These are phyloP conservation scores for Acronicta psi DNA, from an alignment of 2,888 invertebrate genomes.

Conservation along the genomic window DNA sequence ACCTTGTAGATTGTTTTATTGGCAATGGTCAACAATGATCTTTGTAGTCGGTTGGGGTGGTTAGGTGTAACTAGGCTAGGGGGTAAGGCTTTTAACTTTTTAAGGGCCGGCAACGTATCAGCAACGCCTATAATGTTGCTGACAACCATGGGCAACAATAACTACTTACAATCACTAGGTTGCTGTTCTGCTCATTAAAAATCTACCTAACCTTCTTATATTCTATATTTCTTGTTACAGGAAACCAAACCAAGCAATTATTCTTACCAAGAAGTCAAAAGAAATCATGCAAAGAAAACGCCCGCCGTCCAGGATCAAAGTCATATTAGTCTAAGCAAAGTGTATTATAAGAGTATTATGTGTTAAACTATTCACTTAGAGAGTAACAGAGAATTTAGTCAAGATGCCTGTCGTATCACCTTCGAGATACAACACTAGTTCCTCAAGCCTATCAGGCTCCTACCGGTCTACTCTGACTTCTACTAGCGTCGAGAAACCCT, in stretches of 20 bases:
- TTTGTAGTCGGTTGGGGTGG: too few species aligned
- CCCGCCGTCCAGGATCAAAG: constrained; percentile 78
- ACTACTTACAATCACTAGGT: too few species aligned
- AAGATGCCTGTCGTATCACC: constrained; percentile 90
- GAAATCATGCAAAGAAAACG: constrained; percentile 78
- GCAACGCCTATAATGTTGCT: too few species aligned
- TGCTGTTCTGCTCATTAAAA: too few species aligned
- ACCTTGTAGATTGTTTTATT: too few species aligned
- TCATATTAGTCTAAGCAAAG: constrained; percentile 43
- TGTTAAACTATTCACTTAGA: constrained; percentile 29
- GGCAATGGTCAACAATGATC: too few species aligned
- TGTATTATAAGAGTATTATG: constrained; percentile 54
- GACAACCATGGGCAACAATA: too few species aligned
- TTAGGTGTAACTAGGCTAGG: too few species aligned
- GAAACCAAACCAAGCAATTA: constrained; percentile 53
- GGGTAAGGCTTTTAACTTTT: too few species aligned
- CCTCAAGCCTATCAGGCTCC: constrained; percentile 85
- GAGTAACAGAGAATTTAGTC: constrained; percentile 19
- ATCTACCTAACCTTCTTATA: too few species aligned
- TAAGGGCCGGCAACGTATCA: too few species aligned
- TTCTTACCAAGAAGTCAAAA: constrained; percentile 32
- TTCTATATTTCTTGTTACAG: constrained; percentile 70
- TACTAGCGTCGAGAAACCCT: constrained; percentile 87
- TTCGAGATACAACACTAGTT: constrained; percentile 81
- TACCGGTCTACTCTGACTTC: constrained; percentile 83